Evolutionary conservation across 2,888 invertebrate genomes (phyloP).

Genomic region (Aricia artaxerxes): DNA sequence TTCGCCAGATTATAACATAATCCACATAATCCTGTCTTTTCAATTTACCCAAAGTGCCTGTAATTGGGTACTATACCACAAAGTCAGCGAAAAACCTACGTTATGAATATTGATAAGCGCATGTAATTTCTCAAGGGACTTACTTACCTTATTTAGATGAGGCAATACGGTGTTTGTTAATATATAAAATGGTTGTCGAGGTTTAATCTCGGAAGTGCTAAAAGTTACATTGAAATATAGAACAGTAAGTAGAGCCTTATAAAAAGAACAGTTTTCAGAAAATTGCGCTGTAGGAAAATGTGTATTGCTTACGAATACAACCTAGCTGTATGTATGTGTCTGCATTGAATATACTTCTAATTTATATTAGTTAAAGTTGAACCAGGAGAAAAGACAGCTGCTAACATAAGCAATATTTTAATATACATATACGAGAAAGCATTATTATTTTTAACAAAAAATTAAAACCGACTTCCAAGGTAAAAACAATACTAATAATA

Average conservation of each 20-base stretch:
- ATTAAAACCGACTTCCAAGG: no score
- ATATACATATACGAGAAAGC: no score
- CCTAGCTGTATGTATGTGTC: no score
- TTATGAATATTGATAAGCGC: not conserved
- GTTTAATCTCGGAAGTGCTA: not conserved
- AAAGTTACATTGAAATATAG: not conserved
- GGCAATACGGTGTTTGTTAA: not conserved
- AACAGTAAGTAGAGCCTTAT: not conserved
- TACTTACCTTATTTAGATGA: conserved; percentile 18
- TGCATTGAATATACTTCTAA: no score
- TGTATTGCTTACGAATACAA: no score
- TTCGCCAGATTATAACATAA: not conserved
- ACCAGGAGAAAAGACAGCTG: no score
- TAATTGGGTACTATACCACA: not conserved
- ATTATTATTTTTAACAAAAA: no score
- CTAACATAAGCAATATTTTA: no score
- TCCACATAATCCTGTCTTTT: not conserved
- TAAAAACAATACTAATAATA: no score
- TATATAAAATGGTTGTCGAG: not conserved
- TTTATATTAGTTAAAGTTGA: no score
- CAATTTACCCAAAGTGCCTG: not conserved
- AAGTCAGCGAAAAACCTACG: not conserved
- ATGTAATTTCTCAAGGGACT: conserved; percentile 23
- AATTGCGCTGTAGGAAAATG: no score
- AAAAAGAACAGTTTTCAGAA: not conserved